Evolutionary conservation across 2,888 invertebrate genomes (phyloP).

Genomic region (Spisula subtruncata): DNA sequence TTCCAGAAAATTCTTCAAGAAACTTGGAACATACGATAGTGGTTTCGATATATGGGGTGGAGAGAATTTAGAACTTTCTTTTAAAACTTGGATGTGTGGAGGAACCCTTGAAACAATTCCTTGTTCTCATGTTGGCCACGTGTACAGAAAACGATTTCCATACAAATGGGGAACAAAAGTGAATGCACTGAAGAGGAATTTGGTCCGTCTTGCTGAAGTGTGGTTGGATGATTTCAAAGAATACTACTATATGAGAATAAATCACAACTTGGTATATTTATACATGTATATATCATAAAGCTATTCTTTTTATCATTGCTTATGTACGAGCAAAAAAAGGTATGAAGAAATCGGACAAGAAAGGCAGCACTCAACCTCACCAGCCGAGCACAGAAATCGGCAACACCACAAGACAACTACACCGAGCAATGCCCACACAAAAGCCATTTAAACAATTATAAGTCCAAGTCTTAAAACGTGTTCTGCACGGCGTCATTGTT

Average conservation of each 20-base stretch:
- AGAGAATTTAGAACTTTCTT: constrained; percentile 98
- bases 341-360: no score
- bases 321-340: background rate
- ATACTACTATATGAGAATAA: constrained; percentile 77
- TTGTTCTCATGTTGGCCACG: constrained; percentile 98
- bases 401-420: no score
- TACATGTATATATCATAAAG: background rate
- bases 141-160: constrained; percentile 96
- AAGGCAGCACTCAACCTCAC: no score
- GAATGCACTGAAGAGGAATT: constrained; percentile 94
- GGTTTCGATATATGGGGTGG: constrained; percentile 99
- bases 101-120: constrained; percentile 96
- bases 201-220: constrained; percentile 96
- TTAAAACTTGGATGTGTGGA: constrained; percentile 99
- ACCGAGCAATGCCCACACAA: no score
- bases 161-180: constrained; percentile 92
- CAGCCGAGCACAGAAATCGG: no score
- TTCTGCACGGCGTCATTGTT: no score
- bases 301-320: background rate
- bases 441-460: no score
- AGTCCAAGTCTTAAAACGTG: no score
- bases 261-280: constrained; percentile 64
- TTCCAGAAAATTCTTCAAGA: constrained; percentile 94
- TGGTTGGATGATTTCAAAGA: constrained; percentile 97
- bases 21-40: constrained; percentile 93